phyloP scores from a whole-genome alignment of 2,113 vertebrate species.

The Gallinago media region DNA sequence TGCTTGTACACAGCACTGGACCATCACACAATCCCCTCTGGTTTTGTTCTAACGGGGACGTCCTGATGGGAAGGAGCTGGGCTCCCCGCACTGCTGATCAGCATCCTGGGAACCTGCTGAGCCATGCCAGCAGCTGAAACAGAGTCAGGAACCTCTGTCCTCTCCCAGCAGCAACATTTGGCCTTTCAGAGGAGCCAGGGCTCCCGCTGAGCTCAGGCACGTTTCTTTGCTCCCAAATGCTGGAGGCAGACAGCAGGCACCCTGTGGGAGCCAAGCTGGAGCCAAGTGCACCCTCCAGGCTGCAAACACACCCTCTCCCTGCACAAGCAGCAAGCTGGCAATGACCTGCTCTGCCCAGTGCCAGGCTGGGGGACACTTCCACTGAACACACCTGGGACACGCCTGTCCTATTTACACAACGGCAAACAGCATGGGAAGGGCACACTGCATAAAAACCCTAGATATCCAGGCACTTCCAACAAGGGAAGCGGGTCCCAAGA shows the following conservation, averaged over 20 bases:
- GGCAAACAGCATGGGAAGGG: neutral
- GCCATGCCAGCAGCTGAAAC: fast-evolving
- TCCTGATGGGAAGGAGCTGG: neutral
- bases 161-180: neutral
- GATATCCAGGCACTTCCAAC: neutral
- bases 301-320: neutral
- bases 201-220: fast-evolving
- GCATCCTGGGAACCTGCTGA: fast-evolving
- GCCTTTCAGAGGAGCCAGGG: fast-evolving
- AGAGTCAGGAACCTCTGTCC: neutral
- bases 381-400: neutral
- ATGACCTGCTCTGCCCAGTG: neutral
- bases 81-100: fast-evolving
- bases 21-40: neutral
- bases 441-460: neutral
- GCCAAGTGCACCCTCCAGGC: fast-evolving
- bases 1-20: neutral
- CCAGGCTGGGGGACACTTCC: neutral
- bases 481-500: neutral
- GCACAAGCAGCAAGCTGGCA: fast-evolving
- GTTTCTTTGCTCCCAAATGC: neutral
- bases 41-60: neutral
- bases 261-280: neutral
- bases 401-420: too few relatives aligned
- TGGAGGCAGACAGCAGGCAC: neutral